Base-by-base conservation (phyloP, 2,888 invertebrate species). In the Tipula lateralis region DNA sequence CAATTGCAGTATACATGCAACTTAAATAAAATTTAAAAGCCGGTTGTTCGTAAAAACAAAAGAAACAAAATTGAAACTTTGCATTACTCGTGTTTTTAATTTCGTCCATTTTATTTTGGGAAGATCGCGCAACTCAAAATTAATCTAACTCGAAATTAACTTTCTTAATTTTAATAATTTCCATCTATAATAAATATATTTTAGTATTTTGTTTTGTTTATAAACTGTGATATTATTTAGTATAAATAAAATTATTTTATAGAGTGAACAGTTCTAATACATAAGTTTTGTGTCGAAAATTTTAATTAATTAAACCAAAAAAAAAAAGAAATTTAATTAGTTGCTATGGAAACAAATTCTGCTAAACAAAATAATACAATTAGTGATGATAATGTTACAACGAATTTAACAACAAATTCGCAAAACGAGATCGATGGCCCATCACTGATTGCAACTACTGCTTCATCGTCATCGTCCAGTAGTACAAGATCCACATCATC, bases 331-430 rank as follows among this genome's bases (percentile, higher is more conserved):
- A 66, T 66, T 66, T 24, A 66, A 66, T 83, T 83, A 12, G 83
- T 83, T 83, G 83, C 83, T 83, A 83, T 83, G 83, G 83, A 83
- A 36, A 83, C 83, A 36, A 83, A 30, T 34, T 34, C 83, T 34
- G 9, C 24, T 12, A 34, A 83, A 19, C 12, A 83, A 34, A 83
- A 83, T 83, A 34, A 83, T 83, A 36, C 34, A n/a, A n/a, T n/a
- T 19, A 83, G 3, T 34, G 19, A 83, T 83, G 83, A 83, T 2
- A 36, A 30, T 34, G 24, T 4, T 9, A 34, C 34, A 16, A 66
- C 66, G 66, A 66, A 66, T 24, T 66, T 66, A 50, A n/a, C 44
- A 5, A 6, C 5, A 66, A 66, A 66, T 66, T 66, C 66, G 66
- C 66, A 66, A 3, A 66, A 24, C 24, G 66, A 66, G 9, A 66